Base-by-base conservation (phyloP, 2,797 vertebrate species). In the Lagodon rhomboides region DNA sequence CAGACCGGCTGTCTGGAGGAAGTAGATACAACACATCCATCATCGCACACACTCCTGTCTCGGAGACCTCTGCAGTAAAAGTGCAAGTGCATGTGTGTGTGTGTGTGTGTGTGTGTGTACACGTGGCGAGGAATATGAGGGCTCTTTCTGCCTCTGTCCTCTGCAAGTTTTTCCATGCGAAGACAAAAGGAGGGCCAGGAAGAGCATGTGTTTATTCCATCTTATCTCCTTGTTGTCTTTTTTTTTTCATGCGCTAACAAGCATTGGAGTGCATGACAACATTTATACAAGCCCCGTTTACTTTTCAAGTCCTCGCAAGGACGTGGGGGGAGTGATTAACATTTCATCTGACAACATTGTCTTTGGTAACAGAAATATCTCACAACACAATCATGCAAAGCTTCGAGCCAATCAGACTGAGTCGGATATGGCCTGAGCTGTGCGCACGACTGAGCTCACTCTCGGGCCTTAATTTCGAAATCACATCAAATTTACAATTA, bases 1-100 rank as follows among this genome's bases (percentile, higher is more conserved):
- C 87, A 88, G 88, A 89, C 86, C 65, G 61, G 79, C 90, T 85
- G 89, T 93, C 89, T 88, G 82, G 84, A 92, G 61, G 54, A 89
- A 86, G 86, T 58, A 85, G 89, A 89, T 90, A 77, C 79, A 87
- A 87, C 79, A 85, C 92, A 94, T 94, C 91, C 91, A 94, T 94
- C 94, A 94, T 90, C 79, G 46, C 73, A 77, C 82, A 68, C 80
- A 17, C 90, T 83, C 84, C 79, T 77, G 89, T 92, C 89, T 86
- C 77, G 30, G 84, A 83, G 88, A 88, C 79, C 84, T 88, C 81
- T 77, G 68, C 38, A 0, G 70, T 54, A 55, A 63, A 54, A 54
- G 66, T 76, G 50, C 44, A 72, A 66, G 55, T 25, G 68, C 64
- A 68, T 71, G 53, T 44, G 30, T 68, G 60, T 17, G 43, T 68